These are phyloP conservation scores for Atherinomorus stipes DNA, from an alignment of 2,113 vertebrate species.

Conservation along the genomic window DNA sequence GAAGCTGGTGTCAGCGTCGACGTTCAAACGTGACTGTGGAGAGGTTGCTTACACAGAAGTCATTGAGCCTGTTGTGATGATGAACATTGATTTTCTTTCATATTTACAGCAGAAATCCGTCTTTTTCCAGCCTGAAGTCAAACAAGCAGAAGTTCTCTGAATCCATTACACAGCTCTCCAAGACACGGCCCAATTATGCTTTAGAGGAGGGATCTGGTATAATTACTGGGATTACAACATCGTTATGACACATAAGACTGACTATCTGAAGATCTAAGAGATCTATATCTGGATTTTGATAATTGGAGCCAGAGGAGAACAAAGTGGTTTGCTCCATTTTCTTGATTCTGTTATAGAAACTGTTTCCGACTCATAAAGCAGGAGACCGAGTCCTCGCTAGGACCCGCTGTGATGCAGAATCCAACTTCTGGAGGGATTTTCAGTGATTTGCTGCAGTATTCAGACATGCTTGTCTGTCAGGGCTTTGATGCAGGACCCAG, in stretches of 20 bases:
- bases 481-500: too few relatives aligned
- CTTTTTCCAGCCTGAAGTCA: not conserved
- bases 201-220: not conserved
- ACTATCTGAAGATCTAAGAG: not conserved
- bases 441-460: not conserved
- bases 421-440: not conserved
- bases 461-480: too few relatives aligned
- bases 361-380: too few relatives aligned
- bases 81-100: not conserved
- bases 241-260: not conserved
- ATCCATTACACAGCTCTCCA: not conserved
- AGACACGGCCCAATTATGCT: not conserved
- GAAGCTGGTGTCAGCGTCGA: too few relatives aligned
- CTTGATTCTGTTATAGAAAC: not conserved
- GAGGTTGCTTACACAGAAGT: not conserved
- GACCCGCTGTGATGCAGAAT: too few relatives aligned
- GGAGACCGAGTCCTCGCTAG: too few relatives aligned
- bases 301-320: not conserved
- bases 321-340: not conserved
- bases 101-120: not conserved
- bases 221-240: not conserved
- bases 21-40: not conserved
- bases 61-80: not conserved
- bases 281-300: not conserved
- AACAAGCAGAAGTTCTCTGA: not conserved